phyloP scores from a whole-genome alignment of 1,140 invertebrate species.

The Sarcophaga peregrina region DNA sequence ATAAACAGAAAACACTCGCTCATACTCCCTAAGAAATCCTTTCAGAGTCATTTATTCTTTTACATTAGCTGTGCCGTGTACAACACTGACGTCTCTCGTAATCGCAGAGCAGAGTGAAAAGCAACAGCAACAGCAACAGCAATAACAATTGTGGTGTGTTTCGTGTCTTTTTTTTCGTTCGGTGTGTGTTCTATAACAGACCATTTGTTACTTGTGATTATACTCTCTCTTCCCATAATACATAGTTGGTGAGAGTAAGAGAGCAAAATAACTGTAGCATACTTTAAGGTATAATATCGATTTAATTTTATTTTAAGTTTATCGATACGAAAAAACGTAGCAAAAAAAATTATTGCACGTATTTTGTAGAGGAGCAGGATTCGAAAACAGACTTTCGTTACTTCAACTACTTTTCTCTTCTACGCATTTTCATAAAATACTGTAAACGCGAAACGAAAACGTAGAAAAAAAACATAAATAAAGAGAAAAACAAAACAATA shows the following conservation, averaged over 20 bases:
- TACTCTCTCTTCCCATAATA: neutral
- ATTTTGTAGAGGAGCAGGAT: neutral
- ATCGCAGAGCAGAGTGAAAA: too few relatives aligned
- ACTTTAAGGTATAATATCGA: slow-evolving; percentile 24
- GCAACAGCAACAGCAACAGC: too few relatives aligned
- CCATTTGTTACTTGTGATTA: neutral
- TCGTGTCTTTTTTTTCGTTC: neutral
- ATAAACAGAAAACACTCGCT: neutral
- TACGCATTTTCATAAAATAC: neutral
- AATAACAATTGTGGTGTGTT: neutral
- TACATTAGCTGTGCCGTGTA: neutral
- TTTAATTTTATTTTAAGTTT: neutral
- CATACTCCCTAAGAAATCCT: slow-evolving; percentile 23
- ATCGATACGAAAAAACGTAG: neutral
- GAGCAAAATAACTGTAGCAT: slow-evolving; percentile 17
- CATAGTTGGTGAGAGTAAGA: neutral
- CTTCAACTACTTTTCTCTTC: neutral
- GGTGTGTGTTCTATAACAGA: neutral
- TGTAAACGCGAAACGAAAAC: too few relatives aligned
- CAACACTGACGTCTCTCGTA: neutral
- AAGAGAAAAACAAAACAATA: neutral
- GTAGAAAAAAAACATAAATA: neutral
- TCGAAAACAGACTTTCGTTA: neutral
- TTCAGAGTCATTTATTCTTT: slow-evolving; percentile 32
- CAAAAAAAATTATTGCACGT: neutral